These are phyloP conservation scores for Actinia equina DNA, from an alignment of 64 coral and sea anemone genomes.

Conservation along the genomic window DNA sequence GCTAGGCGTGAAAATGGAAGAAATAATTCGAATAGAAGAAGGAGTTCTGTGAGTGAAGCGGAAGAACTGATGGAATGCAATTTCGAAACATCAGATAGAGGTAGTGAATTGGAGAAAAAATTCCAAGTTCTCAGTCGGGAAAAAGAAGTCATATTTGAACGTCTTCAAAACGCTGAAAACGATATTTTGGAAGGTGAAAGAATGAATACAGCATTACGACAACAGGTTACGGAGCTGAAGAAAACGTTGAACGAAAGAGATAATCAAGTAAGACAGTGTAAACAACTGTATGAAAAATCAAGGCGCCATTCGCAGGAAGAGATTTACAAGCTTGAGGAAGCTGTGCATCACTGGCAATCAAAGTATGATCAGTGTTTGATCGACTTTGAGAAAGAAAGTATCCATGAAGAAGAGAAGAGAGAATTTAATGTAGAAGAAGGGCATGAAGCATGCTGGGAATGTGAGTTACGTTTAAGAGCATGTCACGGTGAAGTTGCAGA, in stretches of 20 bases:
- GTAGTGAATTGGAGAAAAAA: background rate
- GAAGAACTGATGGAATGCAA: conserved; percentile 1
- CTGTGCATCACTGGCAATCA: conserved; percentile 27
- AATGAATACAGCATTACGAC: conserved; percentile 2
- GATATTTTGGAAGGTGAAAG: conserved; percentile 4
- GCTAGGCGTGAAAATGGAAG: background rate
- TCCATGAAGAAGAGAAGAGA: background rate
- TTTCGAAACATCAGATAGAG: background rate
- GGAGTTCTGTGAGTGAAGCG: background rate
- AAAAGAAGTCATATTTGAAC: background rate
- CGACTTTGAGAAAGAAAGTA: conserved; percentile 24
- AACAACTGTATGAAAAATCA: conserved; percentile 33
- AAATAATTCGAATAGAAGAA: background rate
- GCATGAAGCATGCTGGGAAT: conserved; percentile 13
- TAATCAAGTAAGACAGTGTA: conserved; percentile 10
- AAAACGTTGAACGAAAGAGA: conserved; percentile 21
- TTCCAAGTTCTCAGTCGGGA: background rate
- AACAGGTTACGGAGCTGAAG: conserved; percentile 41
- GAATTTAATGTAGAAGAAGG: conserved; percentile 3
- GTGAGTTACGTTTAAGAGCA: conserved; percentile 8
- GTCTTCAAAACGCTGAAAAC: conserved; percentile 1
- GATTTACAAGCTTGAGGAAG: conserved; percentile 23
- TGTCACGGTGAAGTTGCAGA: conserved; percentile 25
- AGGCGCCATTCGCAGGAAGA: conserved; percentile 23
- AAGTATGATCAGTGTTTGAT: conserved; percentile 18